A percentile compares a stretch with the other conserved stretches of the same genome.
Conservation (phyloP, 2,888 invertebrate species). For the Drosophila seclusa region DNA sequence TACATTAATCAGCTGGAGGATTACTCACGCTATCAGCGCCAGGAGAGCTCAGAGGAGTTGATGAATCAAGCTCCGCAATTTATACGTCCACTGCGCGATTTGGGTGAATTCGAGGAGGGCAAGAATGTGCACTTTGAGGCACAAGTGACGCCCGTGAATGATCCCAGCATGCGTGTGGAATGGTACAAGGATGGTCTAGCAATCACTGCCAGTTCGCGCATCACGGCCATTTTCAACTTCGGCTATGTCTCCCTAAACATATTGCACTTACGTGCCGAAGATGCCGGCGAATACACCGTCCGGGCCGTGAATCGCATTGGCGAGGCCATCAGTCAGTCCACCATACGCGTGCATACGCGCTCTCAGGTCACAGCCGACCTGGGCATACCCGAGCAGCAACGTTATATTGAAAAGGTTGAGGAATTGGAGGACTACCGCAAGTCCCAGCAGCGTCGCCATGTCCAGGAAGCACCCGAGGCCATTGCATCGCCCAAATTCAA, state of each 20-base stretch:
- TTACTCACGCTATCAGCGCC: constrained; percentile 93
- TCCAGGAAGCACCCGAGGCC: constrained; percentile 92
- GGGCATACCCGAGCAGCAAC: constrained; percentile 95
- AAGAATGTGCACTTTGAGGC: constrained; percentile 97
- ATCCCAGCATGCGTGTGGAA: constrained; percentile 96
- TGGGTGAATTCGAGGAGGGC: constrained; percentile 95
- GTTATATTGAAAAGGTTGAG: constrained; percentile 96
- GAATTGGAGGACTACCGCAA: constrained; percentile 95
- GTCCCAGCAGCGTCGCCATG: constrained; percentile 90
- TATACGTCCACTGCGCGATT: constrained; percentile 93
- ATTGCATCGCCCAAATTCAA: constrained; percentile 94
- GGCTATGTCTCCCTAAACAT: constrained; percentile 99
- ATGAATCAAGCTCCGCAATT: constrained; percentile 93
- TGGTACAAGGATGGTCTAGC: constrained; percentile 98
- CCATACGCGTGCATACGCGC: constrained; percentile 90
- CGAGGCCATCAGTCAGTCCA: constrained; percentile 94
- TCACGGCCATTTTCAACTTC: constrained; percentile 99
- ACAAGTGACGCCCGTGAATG: constrained; percentile 95
- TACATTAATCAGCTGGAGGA: constrained; percentile 96
- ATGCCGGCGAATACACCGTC: constrained; percentile 97
- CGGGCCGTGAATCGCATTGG: constrained; percentile 96
- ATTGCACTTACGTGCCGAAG: constrained; percentile 99
- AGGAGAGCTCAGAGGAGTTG: constrained; percentile 93
- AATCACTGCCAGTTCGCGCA: constrained; percentile 98
- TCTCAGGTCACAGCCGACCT: constrained; percentile 94